Percentiles rank a stretch among this genome's conserved stretches.
phyloP scores from a whole-genome alignment of 2,113 vertebrate species.

The Nothoprocta perdicaria region DNA sequence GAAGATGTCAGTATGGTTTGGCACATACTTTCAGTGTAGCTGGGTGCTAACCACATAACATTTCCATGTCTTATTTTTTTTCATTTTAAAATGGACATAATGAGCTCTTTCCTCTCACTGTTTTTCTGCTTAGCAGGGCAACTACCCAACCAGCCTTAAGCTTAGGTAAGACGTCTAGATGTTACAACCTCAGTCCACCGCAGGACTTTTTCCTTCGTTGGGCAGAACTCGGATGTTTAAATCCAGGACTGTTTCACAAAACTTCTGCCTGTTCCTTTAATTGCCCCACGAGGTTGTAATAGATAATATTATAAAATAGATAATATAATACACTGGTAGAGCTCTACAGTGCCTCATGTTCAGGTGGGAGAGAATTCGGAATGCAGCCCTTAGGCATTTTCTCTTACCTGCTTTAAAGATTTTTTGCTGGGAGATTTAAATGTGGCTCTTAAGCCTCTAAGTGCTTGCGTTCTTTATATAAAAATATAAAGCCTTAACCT shows the following conservation, averaged over 20 bases:
- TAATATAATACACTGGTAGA: background rate
- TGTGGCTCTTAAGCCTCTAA: background rate
- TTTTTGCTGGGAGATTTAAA: background rate
- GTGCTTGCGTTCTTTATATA: background rate
- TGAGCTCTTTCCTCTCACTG: background rate
- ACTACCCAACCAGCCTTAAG: background rate
- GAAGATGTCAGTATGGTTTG: background rate
- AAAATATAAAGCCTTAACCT: background rate
- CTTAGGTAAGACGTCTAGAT: background rate
- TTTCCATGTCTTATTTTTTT: background rate
- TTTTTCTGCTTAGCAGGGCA: background rate
- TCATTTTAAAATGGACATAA: background rate
- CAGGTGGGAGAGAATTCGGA: no score
- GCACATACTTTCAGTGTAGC: background rate
- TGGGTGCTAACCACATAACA: background rate
- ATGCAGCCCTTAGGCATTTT: no score
- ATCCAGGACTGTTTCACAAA: background rate
- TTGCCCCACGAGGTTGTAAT: rapidly evolving
- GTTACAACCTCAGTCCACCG: background rate
- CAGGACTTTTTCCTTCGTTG: background rate
- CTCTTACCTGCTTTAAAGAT: background rate
- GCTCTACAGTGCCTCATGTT: background rate
- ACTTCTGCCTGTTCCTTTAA: background rate
- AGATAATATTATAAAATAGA: background rate
- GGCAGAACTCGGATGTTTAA: background rate